Evolutionary conservation across 2,888 invertebrate genomes (phyloP).

Genomic region (Arctia plantaginis): DNA sequence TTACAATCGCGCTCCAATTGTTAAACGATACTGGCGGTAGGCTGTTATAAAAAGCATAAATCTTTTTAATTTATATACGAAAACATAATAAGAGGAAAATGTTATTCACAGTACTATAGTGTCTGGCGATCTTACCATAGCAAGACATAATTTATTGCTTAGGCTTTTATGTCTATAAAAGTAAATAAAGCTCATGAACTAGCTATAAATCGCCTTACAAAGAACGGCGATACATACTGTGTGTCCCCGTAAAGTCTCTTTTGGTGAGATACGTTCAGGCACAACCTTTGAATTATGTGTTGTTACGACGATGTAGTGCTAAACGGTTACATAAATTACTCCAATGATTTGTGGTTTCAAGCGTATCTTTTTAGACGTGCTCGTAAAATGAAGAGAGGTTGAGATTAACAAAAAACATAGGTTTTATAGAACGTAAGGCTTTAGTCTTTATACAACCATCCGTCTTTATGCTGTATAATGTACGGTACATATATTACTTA

Average conservation of each 20-base stretch:
- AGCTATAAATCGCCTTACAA: constrained; percentile 80
- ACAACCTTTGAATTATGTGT: constrained; percentile 65
- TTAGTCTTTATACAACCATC: background rate
- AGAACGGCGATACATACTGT: constrained; percentile 71
- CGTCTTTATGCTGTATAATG: background rate
- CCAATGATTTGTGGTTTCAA: constrained; percentile 49
- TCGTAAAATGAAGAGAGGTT: constrained; percentile 19
- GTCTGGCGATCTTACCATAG: constrained; percentile 71
- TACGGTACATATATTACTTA: background rate
- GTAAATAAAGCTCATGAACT: constrained; percentile 84
- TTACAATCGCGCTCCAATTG: constrained; percentile 62
- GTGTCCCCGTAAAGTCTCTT: constrained; percentile 64
- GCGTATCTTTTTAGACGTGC: constrained; percentile 18
- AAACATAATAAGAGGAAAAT: constrained; percentile 85
- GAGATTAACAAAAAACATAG: background rate
- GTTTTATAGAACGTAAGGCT: background rate
- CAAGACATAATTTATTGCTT: constrained; percentile 77
- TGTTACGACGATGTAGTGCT: constrained; percentile 56
- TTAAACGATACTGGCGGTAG: constrained; percentile 64
- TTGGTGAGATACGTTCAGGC: constrained; percentile 60
- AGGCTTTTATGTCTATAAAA: constrained; percentile 75
- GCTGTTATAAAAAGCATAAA: constrained; percentile 73
- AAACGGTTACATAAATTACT: constrained; percentile 62
- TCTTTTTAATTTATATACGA: constrained; percentile 83
- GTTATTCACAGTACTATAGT: constrained; percentile 75